These are phyloP conservation scores for Pammene aurita DNA, from an alignment of 2,888 invertebrate genomes.

Conservation along the genomic window DNA sequence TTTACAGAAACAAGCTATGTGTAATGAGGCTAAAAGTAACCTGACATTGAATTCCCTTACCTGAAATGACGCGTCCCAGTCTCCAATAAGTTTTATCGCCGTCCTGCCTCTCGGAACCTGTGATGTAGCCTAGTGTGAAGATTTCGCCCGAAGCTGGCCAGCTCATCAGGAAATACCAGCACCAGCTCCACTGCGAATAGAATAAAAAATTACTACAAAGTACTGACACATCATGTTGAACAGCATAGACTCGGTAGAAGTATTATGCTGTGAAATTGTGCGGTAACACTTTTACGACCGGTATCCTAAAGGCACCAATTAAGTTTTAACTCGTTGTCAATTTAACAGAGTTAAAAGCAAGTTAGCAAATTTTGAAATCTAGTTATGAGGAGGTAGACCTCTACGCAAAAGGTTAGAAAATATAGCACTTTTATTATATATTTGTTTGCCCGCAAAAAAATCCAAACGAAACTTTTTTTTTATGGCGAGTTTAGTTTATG, in stretches of 20 bases:
- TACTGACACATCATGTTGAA: neutral
- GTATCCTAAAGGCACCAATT: too few relatives aligned
- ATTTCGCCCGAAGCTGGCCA: slow-evolving; percentile 70
- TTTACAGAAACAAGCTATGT: neutral
- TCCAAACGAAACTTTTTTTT: too few relatives aligned
- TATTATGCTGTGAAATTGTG: too few relatives aligned
- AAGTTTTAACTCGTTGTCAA: too few relatives aligned
- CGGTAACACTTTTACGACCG: too few relatives aligned
- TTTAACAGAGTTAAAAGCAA: too few relatives aligned
- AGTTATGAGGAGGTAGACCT: too few relatives aligned
- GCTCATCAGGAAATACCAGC: slow-evolving; percentile 59
- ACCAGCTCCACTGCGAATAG: slow-evolving; percentile 68
- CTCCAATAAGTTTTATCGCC: slow-evolving; percentile 91
- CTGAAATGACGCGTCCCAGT: slow-evolving; percentile 86
- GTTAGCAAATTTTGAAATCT: too few relatives aligned
- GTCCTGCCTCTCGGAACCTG: slow-evolving; percentile 90
- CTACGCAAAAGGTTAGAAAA: too few relatives aligned
- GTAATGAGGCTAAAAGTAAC: slow-evolving; percentile 17
- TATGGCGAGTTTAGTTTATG: too few relatives aligned
- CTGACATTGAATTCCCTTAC: slow-evolving; percentile 49
- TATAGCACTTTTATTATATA: too few relatives aligned
- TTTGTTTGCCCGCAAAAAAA: too few relatives aligned
- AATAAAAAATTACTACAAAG: slow-evolving; percentile 19
- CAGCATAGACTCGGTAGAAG: neutral
- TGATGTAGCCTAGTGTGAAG: slow-evolving; percentile 92